Base-by-base conservation (phyloP, 2,888 invertebrate species). In the Notodonta ziczac region DNA sequence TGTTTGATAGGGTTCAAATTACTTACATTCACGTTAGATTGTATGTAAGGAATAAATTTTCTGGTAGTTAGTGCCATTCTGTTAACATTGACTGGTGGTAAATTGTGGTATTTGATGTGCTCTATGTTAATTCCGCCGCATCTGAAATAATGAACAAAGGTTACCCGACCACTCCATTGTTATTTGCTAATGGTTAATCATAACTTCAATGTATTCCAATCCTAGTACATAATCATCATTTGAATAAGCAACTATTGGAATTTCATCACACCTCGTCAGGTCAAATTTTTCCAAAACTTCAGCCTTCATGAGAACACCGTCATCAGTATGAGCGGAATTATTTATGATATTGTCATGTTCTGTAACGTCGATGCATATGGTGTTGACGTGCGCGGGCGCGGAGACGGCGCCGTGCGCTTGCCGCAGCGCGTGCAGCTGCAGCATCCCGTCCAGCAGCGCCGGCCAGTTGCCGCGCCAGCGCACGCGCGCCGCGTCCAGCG, bases 381-480 rank as follows among this genome's bases (percentile, higher is more conserved):
- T 73, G 42, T 72, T 69, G 9, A 84, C 78, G 39, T 70, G 75
- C 0, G 95, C 95, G 0, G 97, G 96, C 16, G 96, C 88, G 59
- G 95, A 89, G 0, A 96, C 88, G 1, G 94, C 91, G 58, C 96
- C 94, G 2, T 94, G 91, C 42, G 94, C 91, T 57, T 94, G 88
- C 42, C 94, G 94, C 13, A 97, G 76, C n/a, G 96, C 94, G 56
- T 95, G 93, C 63, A 97, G 94, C 88, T 98, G 98, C 24, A 98
- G 86, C 94, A 98, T 95, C 0, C 96, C 96, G 84, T 98, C 98
- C 77, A 98, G 91, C 74, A 97, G 96, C 7, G 96, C 94, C 0
- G 96, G 95, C 97, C 97, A 98, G 81, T 97, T 96, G 61, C 95
- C 94, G n/a, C 93, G 89, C 97, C 97, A 97, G 52, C 84, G 78